Percentiles rank a stretch among this genome's conserved stretches.
Evolutionary conservation across 2,113 vertebrate species (phyloP).

Genomic region (Rhinolophus sinicus): DNA sequence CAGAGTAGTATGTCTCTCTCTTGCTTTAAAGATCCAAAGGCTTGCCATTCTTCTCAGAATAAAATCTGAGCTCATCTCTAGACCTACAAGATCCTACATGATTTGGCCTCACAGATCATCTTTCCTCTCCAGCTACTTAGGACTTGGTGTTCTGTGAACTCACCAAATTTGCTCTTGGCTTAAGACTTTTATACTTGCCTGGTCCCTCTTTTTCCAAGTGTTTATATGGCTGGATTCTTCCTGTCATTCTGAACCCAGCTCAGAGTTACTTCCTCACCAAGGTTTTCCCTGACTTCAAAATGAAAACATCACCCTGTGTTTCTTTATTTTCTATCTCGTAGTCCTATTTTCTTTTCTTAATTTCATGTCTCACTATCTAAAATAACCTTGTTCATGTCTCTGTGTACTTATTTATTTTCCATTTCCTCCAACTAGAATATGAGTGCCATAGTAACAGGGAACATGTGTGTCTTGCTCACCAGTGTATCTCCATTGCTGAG

Average conservation of each 20-base stretch:
- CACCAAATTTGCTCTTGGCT: not conserved
- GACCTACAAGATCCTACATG: not conserved
- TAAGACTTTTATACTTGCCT: no score
- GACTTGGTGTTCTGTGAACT: not conserved
- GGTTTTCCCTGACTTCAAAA: not conserved
- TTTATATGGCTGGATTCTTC: not conserved
- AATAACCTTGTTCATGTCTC: not conserved
- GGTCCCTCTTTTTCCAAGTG: not conserved
- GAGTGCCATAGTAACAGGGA: not conserved
- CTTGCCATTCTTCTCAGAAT: not conserved
- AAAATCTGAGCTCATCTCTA: not conserved
- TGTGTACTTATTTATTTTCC: not conserved
- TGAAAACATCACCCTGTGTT: not conserved
- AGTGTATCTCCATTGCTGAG: not conserved
- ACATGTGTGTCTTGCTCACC: not conserved
- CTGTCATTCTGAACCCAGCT: not conserved
- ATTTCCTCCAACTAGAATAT: not conserved
- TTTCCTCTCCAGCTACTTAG: not conserved
- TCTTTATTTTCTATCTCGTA: not conserved
- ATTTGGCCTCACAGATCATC: not conserved
- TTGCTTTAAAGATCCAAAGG: not conserved
- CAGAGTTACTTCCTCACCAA: not conserved
- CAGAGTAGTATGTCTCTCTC: not conserved
- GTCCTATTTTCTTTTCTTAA: not conserved
- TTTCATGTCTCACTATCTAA: not conserved